Evolutionary conservation across 2,888 invertebrate species (phyloP).

Genomic region (Scaeva pyrastri): DNA sequence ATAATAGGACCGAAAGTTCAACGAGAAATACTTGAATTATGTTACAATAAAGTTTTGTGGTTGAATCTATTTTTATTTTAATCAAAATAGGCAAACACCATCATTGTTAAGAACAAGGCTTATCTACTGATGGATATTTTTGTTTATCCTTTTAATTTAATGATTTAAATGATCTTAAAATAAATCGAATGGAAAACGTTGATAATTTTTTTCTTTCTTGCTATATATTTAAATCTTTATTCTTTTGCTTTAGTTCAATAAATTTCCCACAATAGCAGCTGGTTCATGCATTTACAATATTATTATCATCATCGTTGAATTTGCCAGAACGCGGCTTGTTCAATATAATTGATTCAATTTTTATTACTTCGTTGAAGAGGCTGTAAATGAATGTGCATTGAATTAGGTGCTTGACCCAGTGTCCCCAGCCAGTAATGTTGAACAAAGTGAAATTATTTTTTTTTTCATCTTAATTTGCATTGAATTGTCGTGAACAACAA

Average conservation of each 20-base stretch:
- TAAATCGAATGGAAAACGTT: not conserved
- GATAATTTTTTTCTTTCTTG: too few species aligned
- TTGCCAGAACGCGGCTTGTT: constrained; percentile 10
- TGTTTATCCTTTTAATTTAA: not conserved
- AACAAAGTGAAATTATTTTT: constrained; percentile 29
- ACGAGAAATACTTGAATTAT: not conserved
- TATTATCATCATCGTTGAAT: not conserved
- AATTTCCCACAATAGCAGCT: not conserved
- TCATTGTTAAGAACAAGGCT: not conserved
- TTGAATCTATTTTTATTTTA: not conserved
- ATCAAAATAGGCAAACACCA: not conserved
- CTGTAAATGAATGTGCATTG: constrained; percentile 33
- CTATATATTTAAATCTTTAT: too few species aligned
- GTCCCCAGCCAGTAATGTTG: constrained; percentile 20
- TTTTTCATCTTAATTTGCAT: constrained; percentile 14
- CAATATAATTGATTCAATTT: constrained; percentile 44
- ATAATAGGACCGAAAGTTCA: too few species aligned
- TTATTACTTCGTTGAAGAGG: constrained; percentile 28
- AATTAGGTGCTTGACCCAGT: constrained; percentile 34
- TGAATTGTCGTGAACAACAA: not conserved
- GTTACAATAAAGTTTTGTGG: constrained; percentile 1
- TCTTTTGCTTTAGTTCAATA: not conserved
- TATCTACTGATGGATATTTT: not conserved
- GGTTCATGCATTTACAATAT: not conserved
- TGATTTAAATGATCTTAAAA: not conserved